phyloP scores from a whole-genome alignment of 2,113 vertebrate genomes.

The Cyphomyrus plagiostoma region DNA sequence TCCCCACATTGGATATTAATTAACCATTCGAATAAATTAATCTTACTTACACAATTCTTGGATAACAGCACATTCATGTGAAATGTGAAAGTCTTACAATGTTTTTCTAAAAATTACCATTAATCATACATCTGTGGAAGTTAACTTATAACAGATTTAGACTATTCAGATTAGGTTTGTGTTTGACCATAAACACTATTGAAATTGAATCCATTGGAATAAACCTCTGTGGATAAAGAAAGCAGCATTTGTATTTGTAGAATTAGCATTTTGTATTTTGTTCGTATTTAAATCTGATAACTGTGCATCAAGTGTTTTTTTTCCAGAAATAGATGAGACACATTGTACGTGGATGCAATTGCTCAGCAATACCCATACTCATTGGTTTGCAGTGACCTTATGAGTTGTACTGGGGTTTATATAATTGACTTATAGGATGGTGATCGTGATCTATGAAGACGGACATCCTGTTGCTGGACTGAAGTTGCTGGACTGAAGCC shows the following conservation, averaged over 20 bases:
- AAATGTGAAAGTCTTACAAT: neutral
- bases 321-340: neutral
- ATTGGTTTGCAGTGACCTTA: neutral
- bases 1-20: neutral
- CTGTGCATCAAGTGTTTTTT: neutral
- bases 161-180: neutral
- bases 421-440: neutral
- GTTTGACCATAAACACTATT: neutral
- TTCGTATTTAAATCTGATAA: neutral
- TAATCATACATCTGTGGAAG: neutral
- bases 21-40: neutral
- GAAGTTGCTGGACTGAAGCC: neutral
- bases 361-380: neutral
- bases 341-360: neutral
- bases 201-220: neutral
- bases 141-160: neutral
- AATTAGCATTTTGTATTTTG: neutral
- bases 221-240: neutral
- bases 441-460: neutral
- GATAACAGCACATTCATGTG: neutral
- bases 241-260: neutral
- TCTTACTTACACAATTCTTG: neutral
- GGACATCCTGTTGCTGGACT: neutral
- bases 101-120: neutral
- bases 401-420: neutral